Base-by-base conservation (phyloP, 2,888 invertebrate species). In the Platynereis dumerilii region DNA sequence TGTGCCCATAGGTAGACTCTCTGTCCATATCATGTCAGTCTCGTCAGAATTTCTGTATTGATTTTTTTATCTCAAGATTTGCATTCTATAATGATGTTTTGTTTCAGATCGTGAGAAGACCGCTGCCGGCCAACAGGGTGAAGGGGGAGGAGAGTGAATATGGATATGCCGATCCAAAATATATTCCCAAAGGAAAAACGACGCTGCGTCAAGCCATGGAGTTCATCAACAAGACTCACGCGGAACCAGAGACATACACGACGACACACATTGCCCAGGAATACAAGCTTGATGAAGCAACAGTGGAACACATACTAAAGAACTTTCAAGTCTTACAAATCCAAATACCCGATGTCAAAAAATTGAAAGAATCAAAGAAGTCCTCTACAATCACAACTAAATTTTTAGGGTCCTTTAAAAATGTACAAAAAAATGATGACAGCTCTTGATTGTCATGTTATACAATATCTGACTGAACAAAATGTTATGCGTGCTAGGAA, bases 271-370 rank as follows among this genome's bases (percentile, higher is more conserved):
- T 93, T 78, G 90, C 93, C 0, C 79, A 86, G 55, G 87, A 91
- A 67, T 90, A 91, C 78, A 89, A 90, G 76, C 73, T 94, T 58
- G 88, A 89, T 64, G 85, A 87, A 85, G 87, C 82, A 88, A 90
- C 69, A 86, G 89, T 87, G 83, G 80, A 84, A 78, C 83, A 87
- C 74, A 86, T 91, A 70, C 79, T 91, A 2, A 87, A 88, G 76
- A 88, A 91, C 81, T 92, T 88, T 76, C 88, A 87, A 80, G 87
- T 90, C 12, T 91, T 88, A 81, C 88, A 89, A 79, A 80, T 91
- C 2, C 89, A 89, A 78, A 80, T 90, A 69, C 90, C 91, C 12
- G 34, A 34, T 34, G 34, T 34, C 7, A 34, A 34, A 34, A 5
- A 34, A 34, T 34, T 34, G 34, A 34, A 34, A 12, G 34, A 34